These are phyloP conservation scores for Hemicordylus capensis DNA, from an alignment of 2,113 vertebrate genomes.

Conservation along the genomic window DNA sequence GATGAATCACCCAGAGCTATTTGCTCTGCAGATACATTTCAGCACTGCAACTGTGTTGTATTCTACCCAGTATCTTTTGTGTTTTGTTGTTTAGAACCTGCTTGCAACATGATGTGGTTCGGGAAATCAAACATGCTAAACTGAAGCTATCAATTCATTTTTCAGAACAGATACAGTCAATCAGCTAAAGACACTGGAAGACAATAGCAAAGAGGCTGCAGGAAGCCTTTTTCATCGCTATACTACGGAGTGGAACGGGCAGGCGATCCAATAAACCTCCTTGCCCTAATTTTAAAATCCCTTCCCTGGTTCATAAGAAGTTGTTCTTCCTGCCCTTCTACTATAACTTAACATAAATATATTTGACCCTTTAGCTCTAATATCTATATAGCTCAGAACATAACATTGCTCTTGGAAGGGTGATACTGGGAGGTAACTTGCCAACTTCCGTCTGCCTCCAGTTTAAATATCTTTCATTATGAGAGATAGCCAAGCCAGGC, in stretches of 20 bases:
- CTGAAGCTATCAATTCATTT: neutral
- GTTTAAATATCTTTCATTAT: neutral
- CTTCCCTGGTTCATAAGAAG: neutral
- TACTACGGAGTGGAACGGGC: neutral
- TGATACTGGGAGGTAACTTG: neutral
- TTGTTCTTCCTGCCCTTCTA: neutral
- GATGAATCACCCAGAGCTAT: constrained; percentile 1
- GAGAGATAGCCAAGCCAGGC: neutral
- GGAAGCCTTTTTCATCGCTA: neutral
- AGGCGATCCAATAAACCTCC: neutral
- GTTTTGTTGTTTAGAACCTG: no score
- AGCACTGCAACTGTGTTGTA: no score
- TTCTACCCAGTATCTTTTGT: no score
- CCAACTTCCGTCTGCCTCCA: neutral
- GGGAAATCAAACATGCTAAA: neutral
- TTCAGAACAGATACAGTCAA: neutral
- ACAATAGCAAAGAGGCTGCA: neutral
- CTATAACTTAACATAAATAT: neutral
- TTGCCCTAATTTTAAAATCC: neutral
- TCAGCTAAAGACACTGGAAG: neutral
- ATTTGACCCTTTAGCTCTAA: neutral
- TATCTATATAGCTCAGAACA: neutral
- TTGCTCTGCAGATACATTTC: neutral
- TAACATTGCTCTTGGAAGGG: neutral
- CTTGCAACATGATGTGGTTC: neutral